Evolutionary conservation across 1,140 invertebrate species (phyloP), one percentile per base, ranked within the genome.

Genomic region (Lordiphosa collinella): DNA sequence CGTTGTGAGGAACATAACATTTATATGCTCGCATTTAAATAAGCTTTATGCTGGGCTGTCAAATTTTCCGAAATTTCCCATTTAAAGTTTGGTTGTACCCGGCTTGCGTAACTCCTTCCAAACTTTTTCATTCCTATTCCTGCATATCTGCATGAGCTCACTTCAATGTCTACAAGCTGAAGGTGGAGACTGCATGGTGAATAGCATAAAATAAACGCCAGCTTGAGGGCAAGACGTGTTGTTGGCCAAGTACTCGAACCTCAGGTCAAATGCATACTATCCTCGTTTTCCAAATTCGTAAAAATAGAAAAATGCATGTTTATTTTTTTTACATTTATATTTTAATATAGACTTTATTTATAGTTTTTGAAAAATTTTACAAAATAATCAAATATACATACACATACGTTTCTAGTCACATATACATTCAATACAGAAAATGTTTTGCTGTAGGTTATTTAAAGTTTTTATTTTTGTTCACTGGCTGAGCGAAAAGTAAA

Each of bases 291-390:
- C 5, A 10, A 36, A 36, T 43, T 12, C 25, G 11, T 25, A 29
- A 3, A 25, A 11, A 43, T 14, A 37, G 5, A 13, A 11, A 38
- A 12, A 14, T 38, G 36, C 10, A 29, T 38, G 25, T 22, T 25
- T 18, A 11, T 41, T 44, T 25, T 44, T 44, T 59, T 32, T 85
- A 84, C 79, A 84, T 85, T 85, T 85, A 84, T 84, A 84, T 85
- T 65, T 76, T 85, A 79, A 85, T 85, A 85, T 85, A 85, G 80
- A 85, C 69, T 85, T 85, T 85, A 85, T 85, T 85, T 85, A 79
- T 78, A 85, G 80, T 85, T 85, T 86, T 86, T 85, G 73, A 85
- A 85, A 85, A 85, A 85, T 85, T 85, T 85, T 85, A 85, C 74
- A 85, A 85, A 85, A 85, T 85, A 85, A 85, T 79, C 68, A 86